These are phyloP conservation scores for Pyrrhosoma nymphula DNA, from an alignment of 2,888 invertebrate genomes.

Conservation along the genomic window DNA sequence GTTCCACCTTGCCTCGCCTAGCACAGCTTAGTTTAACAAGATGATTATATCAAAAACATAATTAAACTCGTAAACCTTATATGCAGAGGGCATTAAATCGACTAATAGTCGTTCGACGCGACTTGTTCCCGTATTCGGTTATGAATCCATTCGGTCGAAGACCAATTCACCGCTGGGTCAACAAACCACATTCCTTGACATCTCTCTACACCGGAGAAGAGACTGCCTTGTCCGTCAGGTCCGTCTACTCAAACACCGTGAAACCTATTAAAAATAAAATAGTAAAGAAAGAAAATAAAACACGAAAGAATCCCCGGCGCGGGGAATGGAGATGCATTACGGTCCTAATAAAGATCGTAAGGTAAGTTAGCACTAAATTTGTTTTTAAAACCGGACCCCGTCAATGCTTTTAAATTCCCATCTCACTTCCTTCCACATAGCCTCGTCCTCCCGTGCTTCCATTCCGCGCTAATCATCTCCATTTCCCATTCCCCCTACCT, in stretches of 20 bases:
- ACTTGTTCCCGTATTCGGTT: too few relatives aligned
- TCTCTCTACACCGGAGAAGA: background rate
- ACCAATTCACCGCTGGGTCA: background rate
- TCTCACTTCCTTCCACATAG: background rate
- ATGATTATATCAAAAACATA: too few relatives aligned
- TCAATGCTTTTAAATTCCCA: constrained; percentile 32
- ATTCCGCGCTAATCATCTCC: constrained; percentile 28
- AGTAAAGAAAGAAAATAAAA: background rate
- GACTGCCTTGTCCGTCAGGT: background rate
- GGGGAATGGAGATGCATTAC: constrained; percentile 19
- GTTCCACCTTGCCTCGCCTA: too few relatives aligned
- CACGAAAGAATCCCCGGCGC: background rate
- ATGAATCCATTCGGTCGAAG: background rate
- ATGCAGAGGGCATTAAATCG: too few relatives aligned
- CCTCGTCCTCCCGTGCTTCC: background rate
- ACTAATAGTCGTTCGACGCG: too few relatives aligned
- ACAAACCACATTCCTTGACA: background rate
- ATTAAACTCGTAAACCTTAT: too few relatives aligned
- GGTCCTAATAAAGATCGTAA: background rate
- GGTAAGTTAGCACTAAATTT: constrained; percentile 36
- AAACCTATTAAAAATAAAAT: constrained; percentile 7
- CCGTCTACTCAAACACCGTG: background rate
- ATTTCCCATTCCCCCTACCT: background rate
- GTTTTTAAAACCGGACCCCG: constrained; percentile 36
- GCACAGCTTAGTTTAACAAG: too few relatives aligned